These are phyloP conservation scores for Bettongia penicillata DNA, from an alignment of 2,113 vertebrate species.

Conservation along the genomic window DNA sequence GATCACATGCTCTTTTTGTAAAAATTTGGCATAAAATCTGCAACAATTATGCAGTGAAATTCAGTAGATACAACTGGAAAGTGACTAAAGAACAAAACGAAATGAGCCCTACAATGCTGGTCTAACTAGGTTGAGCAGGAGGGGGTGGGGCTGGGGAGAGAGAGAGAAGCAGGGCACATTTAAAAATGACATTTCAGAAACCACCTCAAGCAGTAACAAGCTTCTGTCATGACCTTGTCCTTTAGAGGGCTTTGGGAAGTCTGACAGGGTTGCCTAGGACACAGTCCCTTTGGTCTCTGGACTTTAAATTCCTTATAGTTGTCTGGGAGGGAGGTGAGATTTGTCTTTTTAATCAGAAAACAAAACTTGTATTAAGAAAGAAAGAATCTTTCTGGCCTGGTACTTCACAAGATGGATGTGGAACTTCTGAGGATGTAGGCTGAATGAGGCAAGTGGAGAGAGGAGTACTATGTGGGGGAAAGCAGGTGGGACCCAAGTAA, in stretches of 20 bases:
- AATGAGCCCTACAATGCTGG: neutral
- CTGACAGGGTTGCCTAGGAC: slow-evolving; percentile 68
- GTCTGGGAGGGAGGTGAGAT: slow-evolving; percentile 70
- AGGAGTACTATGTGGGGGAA: neutral
- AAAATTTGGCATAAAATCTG: too few relatives aligned
- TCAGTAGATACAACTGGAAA: neutral
- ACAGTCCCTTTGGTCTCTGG: slow-evolving; percentile 35
- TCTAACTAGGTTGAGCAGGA: neutral
- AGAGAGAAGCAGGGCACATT: neutral
- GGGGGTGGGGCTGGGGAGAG: neutral
- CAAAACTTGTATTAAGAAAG: slow-evolving; percentile 63
- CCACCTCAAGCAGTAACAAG: slow-evolving; percentile 47
- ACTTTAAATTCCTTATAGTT: slow-evolving; percentile 76
- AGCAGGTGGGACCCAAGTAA: neutral
- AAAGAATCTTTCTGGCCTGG: slow-evolving; percentile 40
- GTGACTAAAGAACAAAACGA: neutral
- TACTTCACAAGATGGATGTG: slow-evolving; percentile 5
- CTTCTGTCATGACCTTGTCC: slow-evolving; percentile 30
- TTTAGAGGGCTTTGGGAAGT: slow-evolving; percentile 69
- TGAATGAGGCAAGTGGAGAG: neutral
- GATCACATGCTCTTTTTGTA: too few relatives aligned
- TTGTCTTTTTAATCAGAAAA: slow-evolving; percentile 69
- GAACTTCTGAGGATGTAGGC: neutral
- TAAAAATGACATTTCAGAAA: neutral
- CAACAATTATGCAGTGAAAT: too few relatives aligned